Conservation (phyloP, 1,140 invertebrate species). For the Drosophila parabipectinata region DNA sequence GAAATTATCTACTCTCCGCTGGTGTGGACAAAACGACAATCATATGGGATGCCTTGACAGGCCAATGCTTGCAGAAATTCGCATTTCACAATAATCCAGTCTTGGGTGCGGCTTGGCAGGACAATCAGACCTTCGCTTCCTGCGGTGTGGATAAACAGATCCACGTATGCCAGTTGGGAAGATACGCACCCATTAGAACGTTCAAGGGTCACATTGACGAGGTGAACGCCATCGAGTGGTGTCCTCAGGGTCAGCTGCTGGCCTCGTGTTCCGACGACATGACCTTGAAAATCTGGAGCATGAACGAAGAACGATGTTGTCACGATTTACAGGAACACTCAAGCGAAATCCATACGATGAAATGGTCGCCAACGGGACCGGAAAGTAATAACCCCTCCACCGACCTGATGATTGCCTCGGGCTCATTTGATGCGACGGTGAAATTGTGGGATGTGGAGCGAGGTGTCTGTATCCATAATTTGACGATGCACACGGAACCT, state of each 20-base stretch:
- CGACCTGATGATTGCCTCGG: constrained; percentile 98
- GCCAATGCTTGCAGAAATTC: constrained; percentile 98
- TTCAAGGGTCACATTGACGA: constrained; percentile 99
- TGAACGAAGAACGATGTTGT: constrained; percentile 98
- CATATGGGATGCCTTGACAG: constrained; percentile 99
- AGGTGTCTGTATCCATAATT: constrained; percentile 97
- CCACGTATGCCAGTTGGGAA: constrained; percentile 97
- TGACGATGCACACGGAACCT: constrained; percentile 99
- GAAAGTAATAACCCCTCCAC: constrained; percentile 98
- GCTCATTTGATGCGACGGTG: constrained; percentile 98
- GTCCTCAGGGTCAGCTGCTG: constrained; percentile 97
- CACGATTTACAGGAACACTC: constrained; percentile 98
- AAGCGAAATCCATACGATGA: constrained; percentile 99
- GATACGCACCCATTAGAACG: constrained; percentile 98
- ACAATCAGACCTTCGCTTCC: constrained; percentile 98
- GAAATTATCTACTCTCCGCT: constrained; percentile 98
- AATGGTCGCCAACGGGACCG: constrained; percentile 99
- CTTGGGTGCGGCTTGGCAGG: constrained; percentile 99
- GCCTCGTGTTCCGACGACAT: constrained; percentile 99
- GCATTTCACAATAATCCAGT: constrained; percentile 99
- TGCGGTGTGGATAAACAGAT: constrained; percentile 99
- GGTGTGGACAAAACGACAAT: constrained; percentile 98
- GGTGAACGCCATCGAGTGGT: constrained; percentile 99
- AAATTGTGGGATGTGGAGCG: constrained; percentile 98
- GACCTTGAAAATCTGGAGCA: constrained; percentile 99